A percentile compares a stretch with the other conserved stretches of the same genome.
These are phyloP conservation scores for Labeo catla DNA, from an alignment of 2,113 vertebrate species.

Conservation along the genomic window DNA sequence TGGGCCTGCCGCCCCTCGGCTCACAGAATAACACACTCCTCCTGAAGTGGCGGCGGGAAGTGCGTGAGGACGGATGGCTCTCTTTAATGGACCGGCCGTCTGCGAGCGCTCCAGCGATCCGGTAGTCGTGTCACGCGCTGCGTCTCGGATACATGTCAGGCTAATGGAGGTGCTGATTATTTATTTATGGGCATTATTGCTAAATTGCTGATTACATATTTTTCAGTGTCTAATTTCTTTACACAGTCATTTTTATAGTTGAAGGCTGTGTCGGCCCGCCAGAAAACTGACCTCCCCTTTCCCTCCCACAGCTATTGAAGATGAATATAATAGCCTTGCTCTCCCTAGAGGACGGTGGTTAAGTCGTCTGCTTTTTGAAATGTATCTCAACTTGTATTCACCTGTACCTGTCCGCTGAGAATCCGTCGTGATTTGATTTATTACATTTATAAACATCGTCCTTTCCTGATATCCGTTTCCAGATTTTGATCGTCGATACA, in stretches of 20 bases:
- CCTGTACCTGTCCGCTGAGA: constrained; percentile 32
- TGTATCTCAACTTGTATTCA: constrained; percentile 31
- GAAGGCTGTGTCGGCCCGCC: constrained; percentile 50
- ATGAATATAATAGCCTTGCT: constrained; percentile 55
- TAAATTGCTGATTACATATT: constrained; percentile 68
- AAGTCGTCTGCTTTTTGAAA: constrained; percentile 39
- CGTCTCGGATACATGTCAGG: constrained; percentile 57
- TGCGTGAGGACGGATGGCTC: constrained; percentile 50
- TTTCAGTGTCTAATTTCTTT: constrained; percentile 63
- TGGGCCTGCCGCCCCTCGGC: constrained; percentile 49
- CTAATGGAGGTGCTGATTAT: constrained; percentile 64
- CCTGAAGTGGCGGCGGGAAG: constrained; percentile 47
- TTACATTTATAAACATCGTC: not conserved
- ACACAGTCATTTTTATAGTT: constrained; percentile 62
- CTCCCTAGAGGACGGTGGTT: constrained; percentile 46
- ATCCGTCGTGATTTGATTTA: not conserved
- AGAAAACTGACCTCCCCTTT: constrained; percentile 52
- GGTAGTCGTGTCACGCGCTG: constrained; percentile 42
- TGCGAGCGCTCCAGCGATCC: constrained; percentile 14
- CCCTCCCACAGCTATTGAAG: constrained; percentile 53
- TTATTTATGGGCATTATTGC: constrained; percentile 64
- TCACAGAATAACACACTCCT: constrained; percentile 61
- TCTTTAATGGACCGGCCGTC: constrained; percentile 50
- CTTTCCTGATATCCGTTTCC: constrained; percentile 29
- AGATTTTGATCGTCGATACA: constrained; percentile 26